These are phyloP conservation scores for Deilephila elpenor DNA, from an alignment of 2,888 invertebrate genomes.

Conservation along the genomic window DNA sequence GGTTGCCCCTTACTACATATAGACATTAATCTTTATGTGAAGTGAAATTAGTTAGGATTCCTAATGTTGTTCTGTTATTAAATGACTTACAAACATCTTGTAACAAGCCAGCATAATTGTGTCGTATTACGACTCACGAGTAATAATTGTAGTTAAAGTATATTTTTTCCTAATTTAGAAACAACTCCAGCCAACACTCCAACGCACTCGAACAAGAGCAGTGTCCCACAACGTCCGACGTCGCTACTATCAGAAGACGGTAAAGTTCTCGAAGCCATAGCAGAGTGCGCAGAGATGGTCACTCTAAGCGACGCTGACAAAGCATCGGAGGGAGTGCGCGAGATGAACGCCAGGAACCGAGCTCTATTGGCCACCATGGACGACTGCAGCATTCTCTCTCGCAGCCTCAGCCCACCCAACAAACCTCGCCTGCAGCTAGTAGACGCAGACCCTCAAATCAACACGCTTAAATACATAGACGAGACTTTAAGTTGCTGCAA, in stretches of 20 bases:
- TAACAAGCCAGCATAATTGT: too few relatives aligned
- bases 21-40: too few relatives aligned
- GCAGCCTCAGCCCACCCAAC: conserved; percentile 78
- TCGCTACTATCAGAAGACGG: conserved; percentile 87
- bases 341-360: conserved; percentile 79
- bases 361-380: conserved; percentile 83
- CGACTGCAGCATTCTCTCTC: conserved; percentile 78
- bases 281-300: conserved; percentile 88
- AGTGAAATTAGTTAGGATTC: too few relatives aligned
- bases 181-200: conserved; percentile 80
- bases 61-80: too few relatives aligned
- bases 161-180: conserved; percentile 60
- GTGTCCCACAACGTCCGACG: conserved; percentile 80
- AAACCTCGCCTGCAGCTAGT: conserved; percentile 73
- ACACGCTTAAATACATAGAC: conserved; percentile 86
- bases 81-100: too few relatives aligned
- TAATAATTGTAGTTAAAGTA: neutral
- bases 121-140: too few relatives aligned
- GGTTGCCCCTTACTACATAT: neutral
- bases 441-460: conserved; percentile 82
- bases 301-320: conserved; percentile 85
- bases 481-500: conserved; percentile 82
- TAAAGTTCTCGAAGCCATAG: conserved; percentile 87
- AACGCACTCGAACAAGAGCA: conserved; percentile 66
- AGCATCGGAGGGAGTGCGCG: conserved; percentile 72